Conservation (phyloP, 2,888 invertebrate species). For the Erebia palarica region DNA sequence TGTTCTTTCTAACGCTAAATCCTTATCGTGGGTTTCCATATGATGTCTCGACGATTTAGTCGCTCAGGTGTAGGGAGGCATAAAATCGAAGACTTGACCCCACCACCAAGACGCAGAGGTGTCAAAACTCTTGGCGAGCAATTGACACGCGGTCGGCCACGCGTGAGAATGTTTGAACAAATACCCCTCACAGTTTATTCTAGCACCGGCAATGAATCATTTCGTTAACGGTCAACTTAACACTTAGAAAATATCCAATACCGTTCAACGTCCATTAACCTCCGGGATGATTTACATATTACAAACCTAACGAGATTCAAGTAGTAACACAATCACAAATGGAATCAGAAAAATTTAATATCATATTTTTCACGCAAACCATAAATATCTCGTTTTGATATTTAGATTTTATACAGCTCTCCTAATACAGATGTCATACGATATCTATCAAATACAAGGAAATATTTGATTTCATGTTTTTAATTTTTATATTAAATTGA, state of each 20-base stretch:
- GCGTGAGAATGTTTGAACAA: conserved; percentile 81
- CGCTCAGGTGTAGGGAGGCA: conserved; percentile 6
- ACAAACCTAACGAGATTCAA: conserved; percentile 53
- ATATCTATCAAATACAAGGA: conserved; percentile 33
- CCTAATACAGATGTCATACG: conserved; percentile 36
- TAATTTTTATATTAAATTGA: conserved; percentile 1
- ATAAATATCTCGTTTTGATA: conserved; percentile 39
- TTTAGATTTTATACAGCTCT: conserved; percentile 36
- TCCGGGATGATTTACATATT: conserved; percentile 65
- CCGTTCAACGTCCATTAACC: conserved; percentile 64
- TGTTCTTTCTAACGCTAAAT: too few relatives aligned
- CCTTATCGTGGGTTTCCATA: too few relatives aligned
- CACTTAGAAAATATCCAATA: conserved; percentile 65
- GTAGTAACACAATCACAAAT: conserved; percentile 36
- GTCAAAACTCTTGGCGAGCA: conserved; percentile 71
- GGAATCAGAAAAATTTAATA: conserved; percentile 40
- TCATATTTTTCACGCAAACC: conserved; percentile 46
- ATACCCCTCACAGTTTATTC: conserved; percentile 73
- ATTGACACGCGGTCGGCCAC: conserved; percentile 69
- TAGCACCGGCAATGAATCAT: conserved; percentile 78
- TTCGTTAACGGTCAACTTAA: conserved; percentile 73
- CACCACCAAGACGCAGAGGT: conserved; percentile 55
- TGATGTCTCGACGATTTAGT: neutral
- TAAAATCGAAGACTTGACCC: conserved; percentile 70
- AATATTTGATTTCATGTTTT: conserved; percentile 26